Evolutionary conservation across 2,113 vertebrate genomes (phyloP), one percentile per base, ranked within the genome.

Genomic region (Austrofundulus limnaeus): DNA sequence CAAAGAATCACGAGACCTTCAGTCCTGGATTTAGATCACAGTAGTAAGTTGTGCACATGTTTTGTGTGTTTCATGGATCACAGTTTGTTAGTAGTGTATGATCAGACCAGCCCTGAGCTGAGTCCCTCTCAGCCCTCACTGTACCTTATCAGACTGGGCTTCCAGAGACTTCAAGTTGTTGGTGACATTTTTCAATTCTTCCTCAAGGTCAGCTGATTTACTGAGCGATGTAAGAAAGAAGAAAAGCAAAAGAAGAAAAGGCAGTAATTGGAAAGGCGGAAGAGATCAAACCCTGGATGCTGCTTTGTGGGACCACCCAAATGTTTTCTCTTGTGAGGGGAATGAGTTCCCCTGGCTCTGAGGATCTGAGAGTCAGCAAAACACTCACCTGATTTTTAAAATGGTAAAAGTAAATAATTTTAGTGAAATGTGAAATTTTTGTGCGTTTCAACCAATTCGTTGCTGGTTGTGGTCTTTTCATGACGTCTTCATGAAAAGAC

Each of bases 131-230:
- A 47, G 60, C 46, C 77, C 42, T 50, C 80, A 80, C 55, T 66
- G 84, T 98, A 99, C 97, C 96, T 99, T 98, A 79, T 99, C 97
- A 31, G 96, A 91, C 91, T 99, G 96, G 71, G 97, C 97, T 80
- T 98, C 96, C 94, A 98, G 86, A 56, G 97, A 99, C 94, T 98
- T 99, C 93, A 98, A 87, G 94, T 96, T 98, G 96, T 98, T 98
- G 94, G 96, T 96, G 92, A 99, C 96, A 96, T 98, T 98, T 98
- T 98, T 99, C 95, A 99, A 93, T 87, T 98, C 97, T 84, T 99
- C 96, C 88, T 99, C 96, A 92, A 98, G 94, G 85, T 98, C 96
- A 92, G 94, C 96, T 92, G 95, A 98, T 95, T 99, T 99, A 94
- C 96, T 98, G 92, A 87, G 52, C 77, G 64, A 66, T 11, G 64